Percentiles rank a stretch among this genome's conserved stretches.
Conservation (phyloP, 2,888 invertebrate species). For the Geotrupes spiniger region DNA sequence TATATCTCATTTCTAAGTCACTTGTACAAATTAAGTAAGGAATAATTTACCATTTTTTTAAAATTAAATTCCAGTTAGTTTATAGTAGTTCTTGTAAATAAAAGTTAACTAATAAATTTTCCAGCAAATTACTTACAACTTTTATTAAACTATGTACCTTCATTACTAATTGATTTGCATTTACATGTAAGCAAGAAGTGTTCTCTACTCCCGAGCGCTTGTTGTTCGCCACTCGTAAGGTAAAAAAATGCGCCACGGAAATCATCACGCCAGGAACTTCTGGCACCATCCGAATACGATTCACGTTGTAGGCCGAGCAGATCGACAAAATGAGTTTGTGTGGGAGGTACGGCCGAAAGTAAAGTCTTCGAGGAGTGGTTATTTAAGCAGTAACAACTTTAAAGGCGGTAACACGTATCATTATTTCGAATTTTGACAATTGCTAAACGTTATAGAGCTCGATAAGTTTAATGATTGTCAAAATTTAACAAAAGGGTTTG, state of each 20-base stretch:
- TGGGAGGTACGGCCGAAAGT: too few relatives aligned
- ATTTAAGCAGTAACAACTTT: too few relatives aligned
- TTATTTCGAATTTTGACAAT: slow-evolving; percentile 1
- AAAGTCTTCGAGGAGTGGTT: too few relatives aligned
- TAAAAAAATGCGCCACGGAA: too few relatives aligned
- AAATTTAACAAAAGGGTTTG: neutral
- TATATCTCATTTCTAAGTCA: slow-evolving; percentile 27
- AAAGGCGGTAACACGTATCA: slow-evolving; percentile 5
- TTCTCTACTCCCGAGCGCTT: too few relatives aligned
- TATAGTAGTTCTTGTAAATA: slow-evolving; percentile 13
- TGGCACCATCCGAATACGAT: too few relatives aligned
- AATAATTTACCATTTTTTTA: slow-evolving; percentile 12
- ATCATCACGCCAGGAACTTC: neutral
- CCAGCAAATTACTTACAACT: slow-evolving; percentile 8
- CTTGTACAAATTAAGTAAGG: slow-evolving; percentile 21
- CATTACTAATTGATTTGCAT: slow-evolving; percentile 25
- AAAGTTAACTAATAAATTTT: slow-evolving; percentile 8
- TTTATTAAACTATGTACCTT: neutral
- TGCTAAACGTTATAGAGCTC: neutral
- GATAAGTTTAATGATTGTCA: neutral
- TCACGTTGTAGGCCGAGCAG: too few relatives aligned
- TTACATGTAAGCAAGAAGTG: slow-evolving; percentile 21
- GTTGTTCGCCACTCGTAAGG: too few relatives aligned
- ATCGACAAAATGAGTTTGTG: neutral
- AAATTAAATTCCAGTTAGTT: slow-evolving; percentile 16